A percentile compares a stretch with the other conserved stretches of the same genome.
Conservation (phyloP, 2,888 invertebrate species). For the Bibio marci region DNA sequence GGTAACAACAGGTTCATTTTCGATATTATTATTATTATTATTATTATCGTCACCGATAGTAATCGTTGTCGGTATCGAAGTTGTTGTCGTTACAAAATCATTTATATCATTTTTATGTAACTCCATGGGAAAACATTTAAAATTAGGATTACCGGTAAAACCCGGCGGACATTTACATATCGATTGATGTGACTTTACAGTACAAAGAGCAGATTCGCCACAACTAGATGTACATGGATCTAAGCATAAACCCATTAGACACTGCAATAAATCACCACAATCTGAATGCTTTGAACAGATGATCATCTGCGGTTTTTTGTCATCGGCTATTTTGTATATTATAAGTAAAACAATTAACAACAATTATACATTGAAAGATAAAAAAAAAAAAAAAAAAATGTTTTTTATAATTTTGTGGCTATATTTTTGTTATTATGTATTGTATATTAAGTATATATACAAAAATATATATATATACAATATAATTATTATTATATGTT, state of each 20-base stretch:
- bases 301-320: constrained; percentile 13
- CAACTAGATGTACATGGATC: constrained; percentile 27
- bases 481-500: too few relatives aligned
- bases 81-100: neutral
- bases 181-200: constrained; percentile 24
- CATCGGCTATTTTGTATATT: constrained; percentile 12
- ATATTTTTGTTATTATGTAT: too few relatives aligned
- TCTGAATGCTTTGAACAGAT: constrained; percentile 29
- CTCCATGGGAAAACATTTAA: constrained; percentile 35
- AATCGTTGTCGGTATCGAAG: too few relatives aligned
- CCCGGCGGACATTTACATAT: constrained; percentile 66
- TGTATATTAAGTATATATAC: too few relatives aligned
- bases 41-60: neutral
- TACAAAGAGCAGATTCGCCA: constrained; percentile 24
- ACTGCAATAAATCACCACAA: constrained; percentile 27
- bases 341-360: too few relatives aligned
- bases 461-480: too few relatives aligned
- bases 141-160: constrained; percentile 65
- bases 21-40: too few relatives aligned
- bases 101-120: constrained; percentile 18
- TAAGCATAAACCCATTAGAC: constrained; percentile 24
- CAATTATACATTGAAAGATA: too few relatives aligned
- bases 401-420: too few relatives aligned
- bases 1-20: too few relatives aligned
- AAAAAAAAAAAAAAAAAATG: too few relatives aligned